Base-by-base conservation (phyloP, 2,888 invertebrate species). In the Coremacera marginata region DNA sequence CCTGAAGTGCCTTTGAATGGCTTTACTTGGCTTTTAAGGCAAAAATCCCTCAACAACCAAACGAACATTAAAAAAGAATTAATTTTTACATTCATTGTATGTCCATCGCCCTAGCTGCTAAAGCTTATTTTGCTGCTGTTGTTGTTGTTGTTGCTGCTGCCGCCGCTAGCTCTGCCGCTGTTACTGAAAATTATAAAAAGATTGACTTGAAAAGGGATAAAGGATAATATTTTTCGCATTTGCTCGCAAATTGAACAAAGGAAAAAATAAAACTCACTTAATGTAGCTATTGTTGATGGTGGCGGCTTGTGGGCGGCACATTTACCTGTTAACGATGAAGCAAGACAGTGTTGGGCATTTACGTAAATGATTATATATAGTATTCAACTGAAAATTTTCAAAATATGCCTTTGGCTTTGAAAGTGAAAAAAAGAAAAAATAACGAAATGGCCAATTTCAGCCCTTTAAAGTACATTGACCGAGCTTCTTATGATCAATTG, bases 141-240 rank as follows among this genome's bases (percentile, higher is more conserved):
- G 55, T 22, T 57, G 22, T 57, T 25, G 22, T 57, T 57, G 57
- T 37, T 34, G 63, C 5, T 34, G 63, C n/a, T 65, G 8, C 9
- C 19, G n/a, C 51, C 19, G 70, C 19, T 70, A 11, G 27, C 11
- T 11, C 34, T 63, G 65, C 27, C 51, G 25, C 22, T 27, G 31
- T 34, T 16, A 37, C 52, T 27, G 49, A 31, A 85, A 86, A 85
- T 84, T 81, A 81, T 82, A 82, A 86, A 86, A 85, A 84, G 84
- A 85, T 86, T 83, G 86, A 86, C 85, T 85, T 84, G 84, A 84
- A 83, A 84, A 86, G 65, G 77, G 74, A 77, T 77, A 83, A 85
- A 80, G 82, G 83, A 84, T 86, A 84, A 86, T 85, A 80, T 84
- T 85, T 85, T 85, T 82, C 84, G 79, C 86, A 85, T 86, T 84